These are phyloP conservation scores for Argya squamiceps DNA, from an alignment of 2,797 vertebrate genomes.

Conservation along the genomic window DNA sequence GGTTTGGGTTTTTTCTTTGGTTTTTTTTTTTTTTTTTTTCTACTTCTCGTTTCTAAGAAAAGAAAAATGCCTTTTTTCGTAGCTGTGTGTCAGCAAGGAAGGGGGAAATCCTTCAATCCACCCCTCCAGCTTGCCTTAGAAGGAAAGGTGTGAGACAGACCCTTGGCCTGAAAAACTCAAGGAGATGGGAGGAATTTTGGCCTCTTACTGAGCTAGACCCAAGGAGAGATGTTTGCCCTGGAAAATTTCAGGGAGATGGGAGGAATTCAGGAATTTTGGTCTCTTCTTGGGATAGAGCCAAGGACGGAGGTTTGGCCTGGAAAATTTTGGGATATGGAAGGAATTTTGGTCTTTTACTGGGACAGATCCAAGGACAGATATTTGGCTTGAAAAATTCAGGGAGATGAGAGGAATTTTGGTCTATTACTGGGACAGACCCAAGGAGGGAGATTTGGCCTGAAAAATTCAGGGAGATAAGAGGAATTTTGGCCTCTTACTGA, in stretches of 20 bases:
- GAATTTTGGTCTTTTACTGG: too few species aligned
- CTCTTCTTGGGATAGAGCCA: too few species aligned
- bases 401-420: too few species aligned
- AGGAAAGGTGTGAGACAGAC: neutral
- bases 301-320: too few species aligned
- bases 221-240: neutral
- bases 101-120: neutral
- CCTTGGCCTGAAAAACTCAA: neutral
- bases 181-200: neutral
- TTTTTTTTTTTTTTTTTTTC: too few species aligned
- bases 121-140: neutral
- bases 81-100: neutral
- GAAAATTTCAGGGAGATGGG: neutral
- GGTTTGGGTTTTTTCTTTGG: neutral
- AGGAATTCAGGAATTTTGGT: too few species aligned
- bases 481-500: neutral
- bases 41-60: constrained; percentile 33
- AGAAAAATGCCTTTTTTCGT: neutral
- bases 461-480: neutral
- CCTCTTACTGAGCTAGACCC: too few species aligned
- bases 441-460: neutral
- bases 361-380: too few species aligned
- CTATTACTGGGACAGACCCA: neutral
- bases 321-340: too few species aligned
- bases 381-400: too few species aligned